A percentile compares a stretch with the other conserved stretches of the same genome.
phyloP scores from a whole-genome alignment of 2,797 vertebrate species.

The Mycteria americana region DNA sequence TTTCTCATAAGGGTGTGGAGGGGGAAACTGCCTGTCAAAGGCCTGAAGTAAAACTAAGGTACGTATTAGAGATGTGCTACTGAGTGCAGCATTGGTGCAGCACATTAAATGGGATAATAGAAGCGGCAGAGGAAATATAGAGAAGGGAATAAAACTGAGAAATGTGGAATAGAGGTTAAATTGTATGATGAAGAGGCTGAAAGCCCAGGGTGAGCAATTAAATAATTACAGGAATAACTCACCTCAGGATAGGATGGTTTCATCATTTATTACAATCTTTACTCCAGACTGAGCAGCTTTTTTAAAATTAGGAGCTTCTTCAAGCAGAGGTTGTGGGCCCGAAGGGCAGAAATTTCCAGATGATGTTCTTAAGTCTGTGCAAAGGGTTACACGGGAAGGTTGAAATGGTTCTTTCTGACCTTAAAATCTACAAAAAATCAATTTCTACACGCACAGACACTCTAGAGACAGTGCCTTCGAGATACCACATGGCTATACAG shows the following conservation, averaged over 20 bases:
- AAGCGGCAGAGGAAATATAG: neutral
- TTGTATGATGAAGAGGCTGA: neutral
- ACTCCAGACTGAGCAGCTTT: neutral
- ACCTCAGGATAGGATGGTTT: neutral
- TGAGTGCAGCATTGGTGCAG: neutral
- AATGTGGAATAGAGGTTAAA: neutral
- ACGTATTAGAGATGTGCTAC: rapidly evolving
- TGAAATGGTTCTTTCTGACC: neutral
- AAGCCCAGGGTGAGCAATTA: neutral
- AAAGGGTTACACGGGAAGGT: neutral
- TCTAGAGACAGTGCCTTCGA: neutral
- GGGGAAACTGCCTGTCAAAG: neutral
- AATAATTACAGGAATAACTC: neutral
- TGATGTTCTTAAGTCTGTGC: neutral
- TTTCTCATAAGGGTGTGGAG: neutral
- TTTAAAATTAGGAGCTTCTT: neutral
- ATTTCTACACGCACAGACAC: neutral
- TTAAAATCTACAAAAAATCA: neutral
- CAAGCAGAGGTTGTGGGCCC: neutral
- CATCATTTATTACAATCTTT: neutral
- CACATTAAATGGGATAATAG: neutral
- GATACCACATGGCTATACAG: neutral
- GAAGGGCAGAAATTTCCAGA: neutral
- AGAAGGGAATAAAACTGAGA: neutral
- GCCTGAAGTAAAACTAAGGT: neutral